Conservation (phyloP, 2,888 invertebrate species). For the Clunio marinus region DNA sequence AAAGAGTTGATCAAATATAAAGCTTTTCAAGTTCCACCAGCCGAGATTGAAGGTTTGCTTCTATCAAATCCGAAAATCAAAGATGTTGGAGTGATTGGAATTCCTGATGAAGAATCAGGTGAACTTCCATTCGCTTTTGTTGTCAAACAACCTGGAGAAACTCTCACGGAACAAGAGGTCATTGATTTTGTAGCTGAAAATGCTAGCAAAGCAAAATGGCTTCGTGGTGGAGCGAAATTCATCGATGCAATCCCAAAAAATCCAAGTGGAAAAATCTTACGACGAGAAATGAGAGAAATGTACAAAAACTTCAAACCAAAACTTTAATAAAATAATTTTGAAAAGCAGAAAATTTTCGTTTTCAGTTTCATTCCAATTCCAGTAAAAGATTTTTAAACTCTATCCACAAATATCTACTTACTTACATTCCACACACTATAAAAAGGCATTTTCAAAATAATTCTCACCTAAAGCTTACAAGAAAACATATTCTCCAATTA, state of each 20-base stretch:
- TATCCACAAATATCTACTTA: no score
- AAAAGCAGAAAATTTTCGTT: no score
- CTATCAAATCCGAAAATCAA: constrained; percentile 65
- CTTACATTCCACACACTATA: no score
- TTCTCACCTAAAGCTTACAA: no score
- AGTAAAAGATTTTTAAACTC: no score
- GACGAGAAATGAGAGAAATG: constrained; percentile 56
- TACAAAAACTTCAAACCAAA: background rate
- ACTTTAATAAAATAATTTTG: no score
- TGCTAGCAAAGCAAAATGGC: constrained; percentile 67
- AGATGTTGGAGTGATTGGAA: constrained; percentile 78
- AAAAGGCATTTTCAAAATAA: no score
- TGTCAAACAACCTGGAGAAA: constrained; percentile 57
- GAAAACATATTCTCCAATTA: no score
- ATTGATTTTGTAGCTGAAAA: constrained; percentile 54
- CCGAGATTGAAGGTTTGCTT: constrained; percentile 78
- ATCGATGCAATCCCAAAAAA: constrained; percentile 70
- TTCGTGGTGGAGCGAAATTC: constrained; percentile 71
- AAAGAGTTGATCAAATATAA: constrained; percentile 83
- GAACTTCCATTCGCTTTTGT: constrained; percentile 74
- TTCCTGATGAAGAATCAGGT: constrained; percentile 68
- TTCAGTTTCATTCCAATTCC: no score
- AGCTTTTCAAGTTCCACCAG: constrained; percentile 80
- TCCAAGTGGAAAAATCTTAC: constrained; percentile 71
- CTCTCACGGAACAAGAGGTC: constrained; percentile 57